phyloP scores from a whole-genome alignment of 2,113 vertebrate genomes.

The Paramisgurnus dabryanus region DNA sequence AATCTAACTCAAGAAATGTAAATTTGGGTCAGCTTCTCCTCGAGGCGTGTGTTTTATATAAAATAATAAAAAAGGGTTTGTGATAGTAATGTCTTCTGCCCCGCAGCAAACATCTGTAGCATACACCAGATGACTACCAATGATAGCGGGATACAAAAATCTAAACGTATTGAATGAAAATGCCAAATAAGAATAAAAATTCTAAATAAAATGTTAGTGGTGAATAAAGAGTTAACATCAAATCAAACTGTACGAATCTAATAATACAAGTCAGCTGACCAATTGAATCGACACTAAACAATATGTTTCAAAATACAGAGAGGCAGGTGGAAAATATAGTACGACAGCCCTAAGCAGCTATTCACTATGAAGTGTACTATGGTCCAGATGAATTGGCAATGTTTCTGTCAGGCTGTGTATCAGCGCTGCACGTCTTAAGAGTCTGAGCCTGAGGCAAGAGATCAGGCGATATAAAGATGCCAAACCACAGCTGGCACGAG shows the following conservation, averaged over 20 bases:
- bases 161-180: background rate
- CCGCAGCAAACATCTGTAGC: background rate
- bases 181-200: no score
- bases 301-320: conserved; percentile 7
- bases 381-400: conserved; percentile 22
- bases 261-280: background rate
- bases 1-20: conserved; percentile 59
- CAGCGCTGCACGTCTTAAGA: conserved; percentile 12
- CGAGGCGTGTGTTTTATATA: conserved; percentile 62
- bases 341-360: conserved; percentile 16
- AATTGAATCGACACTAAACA: conserved; percentile 28
- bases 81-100: background rate
- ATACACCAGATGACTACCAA: background rate
- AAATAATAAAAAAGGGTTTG: conserved; percentile 59
- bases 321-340: background rate
- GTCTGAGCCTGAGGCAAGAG: conserved; percentile 30
- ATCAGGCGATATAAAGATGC: conserved; percentile 13
- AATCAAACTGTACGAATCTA: no score
- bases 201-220: no score
- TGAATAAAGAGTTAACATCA: no score
- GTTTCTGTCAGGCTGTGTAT: conserved; percentile 24
- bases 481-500: conserved; percentile 15
- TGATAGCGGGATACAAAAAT: background rate
- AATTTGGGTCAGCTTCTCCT: conserved; percentile 73
- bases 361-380: background rate